Conservation (phyloP, 1,140 invertebrate genomes). For the Drosophila dunni region DNA sequence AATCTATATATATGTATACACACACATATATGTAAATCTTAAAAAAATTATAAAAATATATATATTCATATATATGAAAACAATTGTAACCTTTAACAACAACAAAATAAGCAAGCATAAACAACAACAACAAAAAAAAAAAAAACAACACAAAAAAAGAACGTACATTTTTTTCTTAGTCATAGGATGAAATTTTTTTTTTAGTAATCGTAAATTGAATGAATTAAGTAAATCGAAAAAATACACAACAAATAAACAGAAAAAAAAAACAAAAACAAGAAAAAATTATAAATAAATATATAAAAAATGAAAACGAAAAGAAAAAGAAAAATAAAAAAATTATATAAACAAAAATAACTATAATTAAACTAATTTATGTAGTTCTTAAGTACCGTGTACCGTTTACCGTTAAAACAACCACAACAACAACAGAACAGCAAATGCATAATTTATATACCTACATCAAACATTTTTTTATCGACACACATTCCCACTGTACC, state of each 20-base stretch:
- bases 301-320: slow-evolving; percentile 16
- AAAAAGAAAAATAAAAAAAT: slow-evolving; percentile 28
- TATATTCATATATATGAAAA: slow-evolving; percentile 1
- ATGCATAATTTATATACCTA: slow-evolving; percentile 15
- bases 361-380: slow-evolving; percentile 76
- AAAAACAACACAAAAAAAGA: slow-evolving; percentile 36
- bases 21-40: slow-evolving; percentile 42
- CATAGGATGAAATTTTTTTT: slow-evolving; percentile 74
- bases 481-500: not conserved
- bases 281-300: slow-evolving; percentile 47
- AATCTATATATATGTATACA: slow-evolving; percentile 39
- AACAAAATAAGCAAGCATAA: slow-evolving; percentile 32
- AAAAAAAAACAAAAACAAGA: slow-evolving; percentile 52
- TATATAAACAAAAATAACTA: slow-evolving; percentile 49
- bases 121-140: slow-evolving; percentile 33
- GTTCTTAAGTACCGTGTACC: slow-evolving; percentile 69
- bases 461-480: not conserved
- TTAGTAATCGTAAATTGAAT: slow-evolving; percentile 74
- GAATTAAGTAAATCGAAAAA: slow-evolving; percentile 39
- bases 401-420: slow-evolving; percentile 28
- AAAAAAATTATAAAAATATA: slow-evolving; percentile 15
- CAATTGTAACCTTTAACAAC: slow-evolving; percentile 37
- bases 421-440: slow-evolving; percentile 11
- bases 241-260: slow-evolving; percentile 10
- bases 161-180: slow-evolving; percentile 74